phyloP scores from a whole-genome alignment of 1,140 invertebrate genomes.

The Sarcophaga peregrina region DNA sequence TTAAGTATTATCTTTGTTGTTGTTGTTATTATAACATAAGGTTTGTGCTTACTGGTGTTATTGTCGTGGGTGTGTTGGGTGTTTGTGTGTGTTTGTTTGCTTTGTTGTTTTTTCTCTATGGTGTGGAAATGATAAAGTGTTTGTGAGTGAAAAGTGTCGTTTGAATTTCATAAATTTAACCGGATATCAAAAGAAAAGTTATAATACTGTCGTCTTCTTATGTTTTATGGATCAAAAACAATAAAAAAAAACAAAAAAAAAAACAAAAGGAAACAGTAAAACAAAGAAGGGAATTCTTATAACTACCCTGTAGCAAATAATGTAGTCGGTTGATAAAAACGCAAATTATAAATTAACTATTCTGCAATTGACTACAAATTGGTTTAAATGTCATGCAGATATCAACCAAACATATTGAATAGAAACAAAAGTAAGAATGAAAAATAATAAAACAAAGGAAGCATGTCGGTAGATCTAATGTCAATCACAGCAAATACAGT shows the following conservation, averaged over 20 bases:
- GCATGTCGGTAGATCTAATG: too few relatives aligned
- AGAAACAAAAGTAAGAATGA: too few relatives aligned
- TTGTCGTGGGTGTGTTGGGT: background rate
- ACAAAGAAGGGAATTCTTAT: background rate
- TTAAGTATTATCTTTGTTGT: background rate
- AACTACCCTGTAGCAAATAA: too few relatives aligned
- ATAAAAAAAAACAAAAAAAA: background rate
- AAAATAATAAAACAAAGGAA: too few relatives aligned
- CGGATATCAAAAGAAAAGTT: slow-evolving; percentile 41
- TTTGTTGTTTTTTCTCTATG: slow-evolving; percentile 35
- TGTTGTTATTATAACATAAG: background rate
- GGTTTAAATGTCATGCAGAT: too few relatives aligned
- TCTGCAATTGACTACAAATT: too few relatives aligned
- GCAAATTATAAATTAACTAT: too few relatives aligned
- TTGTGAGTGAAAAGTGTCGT: slow-evolving; percentile 45
- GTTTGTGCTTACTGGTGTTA: background rate
- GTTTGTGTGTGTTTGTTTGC: background rate
- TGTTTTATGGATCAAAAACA: slow-evolving; percentile 3
- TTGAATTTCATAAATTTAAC: slow-evolving; percentile 45
- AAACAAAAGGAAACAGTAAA: background rate
- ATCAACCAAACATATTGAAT: too few relatives aligned
- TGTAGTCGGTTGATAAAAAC: too few relatives aligned
- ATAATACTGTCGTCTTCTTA: slow-evolving; percentile 28
- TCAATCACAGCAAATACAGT: too few relatives aligned
- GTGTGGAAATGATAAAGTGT: slow-evolving; percentile 45